Evolutionary conservation across 2,888 invertebrate species (phyloP).

Genomic region (Xiphydria camelus): DNA sequence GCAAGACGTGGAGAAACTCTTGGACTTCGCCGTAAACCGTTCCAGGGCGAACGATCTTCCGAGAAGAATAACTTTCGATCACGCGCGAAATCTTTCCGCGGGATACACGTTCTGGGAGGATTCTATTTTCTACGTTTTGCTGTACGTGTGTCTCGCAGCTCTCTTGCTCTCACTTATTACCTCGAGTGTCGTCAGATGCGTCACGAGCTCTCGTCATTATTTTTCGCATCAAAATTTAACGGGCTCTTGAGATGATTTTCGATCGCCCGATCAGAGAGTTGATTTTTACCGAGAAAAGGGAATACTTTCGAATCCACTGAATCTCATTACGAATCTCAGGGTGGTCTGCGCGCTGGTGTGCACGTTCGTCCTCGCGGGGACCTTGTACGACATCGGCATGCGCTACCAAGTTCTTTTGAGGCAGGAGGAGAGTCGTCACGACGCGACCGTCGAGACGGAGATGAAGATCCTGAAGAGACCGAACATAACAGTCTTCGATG

Average conservation of each 20-base stretch:
- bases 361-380: slow-evolving; percentile 56
- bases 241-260: no score
- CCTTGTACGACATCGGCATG: slow-evolving; percentile 56
- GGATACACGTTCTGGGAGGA: slow-evolving; percentile 38
- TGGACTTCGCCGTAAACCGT: slow-evolving; percentile 60
- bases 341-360: slow-evolving; percentile 41
- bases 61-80: slow-evolving; percentile 36
- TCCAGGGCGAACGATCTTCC: slow-evolving; percentile 55
- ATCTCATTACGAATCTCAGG: slow-evolving; percentile 29
- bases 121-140: slow-evolving; percentile 29
- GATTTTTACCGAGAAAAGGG: no score
- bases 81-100: slow-evolving; percentile 35
- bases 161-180: no score
- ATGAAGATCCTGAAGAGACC: slow-evolving; percentile 16
- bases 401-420: slow-evolving; percentile 30
- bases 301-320: no score
- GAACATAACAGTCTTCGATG: slow-evolving; percentile 12
- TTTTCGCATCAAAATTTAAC: no score
- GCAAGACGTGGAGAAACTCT: slow-evolving; percentile 58
- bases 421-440: slow-evolving; percentile 18
- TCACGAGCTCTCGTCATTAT: no score
- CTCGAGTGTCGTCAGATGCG: no score
- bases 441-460: slow-evolving; percentile 16
- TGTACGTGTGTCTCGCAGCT: slow-evolving; percentile 35
- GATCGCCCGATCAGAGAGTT: no score